These are phyloP conservation scores for Anthoscopus minutus DNA, from an alignment of 2,113 vertebrate species.

Conservation along the genomic window DNA sequence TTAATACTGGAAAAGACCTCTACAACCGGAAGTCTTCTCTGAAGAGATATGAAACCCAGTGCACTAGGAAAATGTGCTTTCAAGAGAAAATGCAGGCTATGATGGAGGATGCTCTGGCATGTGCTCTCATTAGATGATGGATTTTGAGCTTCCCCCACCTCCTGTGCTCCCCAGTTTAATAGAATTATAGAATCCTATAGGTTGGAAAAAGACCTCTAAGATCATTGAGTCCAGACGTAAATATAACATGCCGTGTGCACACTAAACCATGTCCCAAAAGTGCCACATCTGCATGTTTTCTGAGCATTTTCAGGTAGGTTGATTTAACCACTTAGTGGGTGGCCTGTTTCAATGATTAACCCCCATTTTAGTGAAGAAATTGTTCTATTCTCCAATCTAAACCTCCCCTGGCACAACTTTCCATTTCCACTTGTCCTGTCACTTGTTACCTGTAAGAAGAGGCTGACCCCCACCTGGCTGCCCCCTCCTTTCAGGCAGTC, in stretches of 20 bases:
- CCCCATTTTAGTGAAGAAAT: background rate
- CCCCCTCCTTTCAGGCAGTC: background rate
- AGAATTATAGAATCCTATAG: background rate
- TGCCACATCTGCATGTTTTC: background rate
- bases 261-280: background rate
- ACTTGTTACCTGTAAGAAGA: fast-evolving
- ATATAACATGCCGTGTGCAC: background rate
- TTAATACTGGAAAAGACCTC: background rate
- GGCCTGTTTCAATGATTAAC: background rate
- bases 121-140: background rate
- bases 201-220: background rate
- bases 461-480: no score
- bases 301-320: background rate
- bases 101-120: background rate
- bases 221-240: background rate
- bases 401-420: background rate
- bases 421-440: background rate
- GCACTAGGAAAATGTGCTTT: background rate
- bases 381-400: background rate
- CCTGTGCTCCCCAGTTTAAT: background rate
- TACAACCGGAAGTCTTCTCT: background rate
- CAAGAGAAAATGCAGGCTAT: background rate
- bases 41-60: background rate
- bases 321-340: background rate
- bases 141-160: no score